A percentile compares a stretch with the other conserved stretches of the same genome.
Evolutionary conservation across 2,888 invertebrate genomes (phyloP).

Genomic region (Drosophila monieri): DNA sequence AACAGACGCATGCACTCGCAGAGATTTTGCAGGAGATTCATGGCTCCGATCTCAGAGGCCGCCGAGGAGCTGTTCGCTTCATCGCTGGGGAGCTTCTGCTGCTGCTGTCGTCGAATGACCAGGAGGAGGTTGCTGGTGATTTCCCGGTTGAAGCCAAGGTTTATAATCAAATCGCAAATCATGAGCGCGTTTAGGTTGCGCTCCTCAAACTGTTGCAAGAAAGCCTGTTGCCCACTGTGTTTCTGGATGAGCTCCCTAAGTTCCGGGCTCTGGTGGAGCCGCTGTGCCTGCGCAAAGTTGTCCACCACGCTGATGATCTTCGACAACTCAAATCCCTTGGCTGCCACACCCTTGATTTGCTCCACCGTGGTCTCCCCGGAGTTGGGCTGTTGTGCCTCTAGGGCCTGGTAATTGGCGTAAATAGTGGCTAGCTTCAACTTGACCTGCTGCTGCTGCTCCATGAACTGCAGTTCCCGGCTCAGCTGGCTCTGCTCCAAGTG

Average conservation of each 20-base stretch:
- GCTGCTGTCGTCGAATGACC: slow-evolving; percentile 80
- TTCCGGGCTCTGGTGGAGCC: slow-evolving; percentile 69
- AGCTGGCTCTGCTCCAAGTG: slow-evolving; percentile 87
- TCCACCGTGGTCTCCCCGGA: slow-evolving; percentile 74
- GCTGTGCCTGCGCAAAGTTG: slow-evolving; percentile 84
- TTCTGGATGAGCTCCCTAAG: slow-evolving; percentile 73
- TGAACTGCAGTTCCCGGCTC: slow-evolving; percentile 88
- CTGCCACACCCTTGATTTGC: slow-evolving; percentile 85
- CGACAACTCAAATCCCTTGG: slow-evolving; percentile 86
- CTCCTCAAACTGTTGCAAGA: slow-evolving; percentile 78
- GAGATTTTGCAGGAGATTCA: slow-evolving; percentile 74
- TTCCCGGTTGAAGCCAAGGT: slow-evolving; percentile 81
- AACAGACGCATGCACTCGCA: slow-evolving; percentile 80
- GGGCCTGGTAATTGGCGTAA: slow-evolving; percentile 78
- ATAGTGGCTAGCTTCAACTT: slow-evolving; percentile 80
- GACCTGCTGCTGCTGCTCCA: slow-evolving; percentile 86
- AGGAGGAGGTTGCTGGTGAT: slow-evolving; percentile 80
- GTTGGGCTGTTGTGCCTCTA: slow-evolving; percentile 52
- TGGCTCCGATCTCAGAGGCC: slow-evolving; percentile 75
- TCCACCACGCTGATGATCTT: slow-evolving; percentile 87
- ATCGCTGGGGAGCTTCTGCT: slow-evolving; percentile 46
- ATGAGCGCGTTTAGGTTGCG: slow-evolving; percentile 76
- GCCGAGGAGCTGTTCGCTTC: neutral
- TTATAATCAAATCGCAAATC: slow-evolving; percentile 82
- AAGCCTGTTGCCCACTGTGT: slow-evolving; percentile 74